Evolutionary conservation across 2,113 vertebrate species (phyloP).

Genomic region (Tursiops truncatus): DNA sequence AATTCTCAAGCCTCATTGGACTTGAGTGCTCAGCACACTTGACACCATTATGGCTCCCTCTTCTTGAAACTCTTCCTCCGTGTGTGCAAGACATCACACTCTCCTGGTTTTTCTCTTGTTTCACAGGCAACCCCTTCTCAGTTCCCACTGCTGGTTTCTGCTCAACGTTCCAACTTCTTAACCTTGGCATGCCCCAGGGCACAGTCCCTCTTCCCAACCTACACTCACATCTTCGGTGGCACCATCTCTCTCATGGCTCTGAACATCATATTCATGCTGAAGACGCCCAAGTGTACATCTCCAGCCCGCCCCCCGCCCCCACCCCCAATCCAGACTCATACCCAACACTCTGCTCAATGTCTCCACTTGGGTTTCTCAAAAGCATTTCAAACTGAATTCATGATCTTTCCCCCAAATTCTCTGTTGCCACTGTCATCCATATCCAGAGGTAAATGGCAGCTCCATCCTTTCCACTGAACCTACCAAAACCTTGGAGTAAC

Average conservation of each 20-base stretch:
- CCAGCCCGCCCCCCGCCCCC: fast-evolving
- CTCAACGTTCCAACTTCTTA: neutral
- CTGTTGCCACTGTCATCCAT: neutral
- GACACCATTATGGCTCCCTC: neutral
- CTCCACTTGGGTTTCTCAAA: neutral
- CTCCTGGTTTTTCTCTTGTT: neutral
- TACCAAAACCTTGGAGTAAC: neutral
- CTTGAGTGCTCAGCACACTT: neutral
- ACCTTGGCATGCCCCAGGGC: neutral
- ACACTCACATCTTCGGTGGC: neutral
- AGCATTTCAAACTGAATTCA: neutral
- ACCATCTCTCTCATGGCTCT: neutral
- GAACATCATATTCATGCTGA: neutral
- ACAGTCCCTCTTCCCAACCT: neutral
- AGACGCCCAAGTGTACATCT: neutral
- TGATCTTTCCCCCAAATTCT: neutral
- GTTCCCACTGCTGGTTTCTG: neutral
- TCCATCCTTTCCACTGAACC: no score
- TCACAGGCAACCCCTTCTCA: neutral
- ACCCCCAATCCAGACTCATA: neutral
- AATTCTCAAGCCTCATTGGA: neutral
- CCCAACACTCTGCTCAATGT: neutral
- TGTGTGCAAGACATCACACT: no score
- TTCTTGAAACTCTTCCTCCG: neutral
- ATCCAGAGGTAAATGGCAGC: neutral